Evolutionary conservation across 2,797 vertebrate species (phyloP), one percentile per base, ranked within the genome.

Genomic region (Danio jaintianensis): DNA sequence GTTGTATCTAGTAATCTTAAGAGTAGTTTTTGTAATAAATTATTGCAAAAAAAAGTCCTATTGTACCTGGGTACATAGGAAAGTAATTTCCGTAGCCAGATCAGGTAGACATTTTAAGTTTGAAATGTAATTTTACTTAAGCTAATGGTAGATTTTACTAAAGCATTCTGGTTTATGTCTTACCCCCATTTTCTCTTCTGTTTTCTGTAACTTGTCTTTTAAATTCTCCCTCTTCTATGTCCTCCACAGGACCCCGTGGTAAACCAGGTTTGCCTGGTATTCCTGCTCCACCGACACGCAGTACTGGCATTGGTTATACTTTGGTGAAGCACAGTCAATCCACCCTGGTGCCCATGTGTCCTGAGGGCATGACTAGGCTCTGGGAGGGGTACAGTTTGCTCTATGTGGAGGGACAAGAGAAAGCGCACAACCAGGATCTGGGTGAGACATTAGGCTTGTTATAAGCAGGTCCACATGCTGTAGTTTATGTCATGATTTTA

Each of bases 321-420:
- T 91, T 99, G 85, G 97, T 99, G 86, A 99, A 97, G 85, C 97
- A 98, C 93, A 98, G 97, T 80, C 96, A 99, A 88, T 93, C 91
- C 1, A 90, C 91, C 8, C 94, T 95, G 82, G 93, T 97, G 40
- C 96, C 97, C n/a, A 94, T 93, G 40, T 99, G 98, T 81, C 97
- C 97, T 2, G 80, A 95, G 47, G 96, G 96, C 36, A 97, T 97
- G 96, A 93, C 71, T 80, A 94, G 88, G 61, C 93, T 99, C 52
- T 98, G 97, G 98, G 96, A 97, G 0, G 97, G 97, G 5, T 99
- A 96, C 94, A 98, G 97, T 66, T 88, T 98, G 75, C 92, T 96
- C 55, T 96, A 93, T 0, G 95, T 99, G 88, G 96, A 99, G 85
- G 97, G 97, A 0, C 97, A 99, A 90, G 97, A 98, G 83, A 99